These are phyloP conservation scores for Drosophila parvula DNA, from an alignment of 1,140 invertebrate species.

Conservation along the genomic window DNA sequence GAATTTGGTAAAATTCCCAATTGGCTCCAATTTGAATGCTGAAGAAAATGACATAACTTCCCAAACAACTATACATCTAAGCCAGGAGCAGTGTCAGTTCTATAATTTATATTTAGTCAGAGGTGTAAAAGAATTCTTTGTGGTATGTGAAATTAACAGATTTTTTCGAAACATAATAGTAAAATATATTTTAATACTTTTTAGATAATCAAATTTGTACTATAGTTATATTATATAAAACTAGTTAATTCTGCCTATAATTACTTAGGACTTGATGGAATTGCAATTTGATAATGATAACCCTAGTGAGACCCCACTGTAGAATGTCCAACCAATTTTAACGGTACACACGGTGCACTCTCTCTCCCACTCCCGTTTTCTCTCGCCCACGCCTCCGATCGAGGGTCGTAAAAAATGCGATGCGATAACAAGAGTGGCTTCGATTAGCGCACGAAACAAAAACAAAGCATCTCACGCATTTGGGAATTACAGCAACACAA, in stretches of 20 bases:
- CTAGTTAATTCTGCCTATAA: no score
- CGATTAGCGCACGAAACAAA: slow-evolving; percentile 61
- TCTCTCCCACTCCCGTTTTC: slow-evolving; percentile 6
- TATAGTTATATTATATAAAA: no score
- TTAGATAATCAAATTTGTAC: no score
- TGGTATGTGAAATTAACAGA: no score
- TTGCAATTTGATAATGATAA: neutral
- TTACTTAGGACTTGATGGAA: neutral
- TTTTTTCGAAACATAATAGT: no score
- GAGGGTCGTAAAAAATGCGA: slow-evolving; percentile 43
- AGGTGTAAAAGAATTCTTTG: no score
- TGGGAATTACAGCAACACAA: slow-evolving; percentile 31
- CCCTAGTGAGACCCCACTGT: neutral
- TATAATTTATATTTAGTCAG: no score
- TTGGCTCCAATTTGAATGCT: no score
- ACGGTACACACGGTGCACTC: slow-evolving; percentile 1
- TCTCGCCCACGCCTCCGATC: slow-evolving; percentile 47
- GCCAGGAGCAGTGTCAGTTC: no score
- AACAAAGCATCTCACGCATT: slow-evolving; percentile 43
- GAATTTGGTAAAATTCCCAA: neutral
- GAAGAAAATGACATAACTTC: no score
- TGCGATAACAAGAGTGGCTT: slow-evolving; percentile 71
- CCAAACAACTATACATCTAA: no score
- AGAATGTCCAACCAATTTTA: slow-evolving; percentile 2
- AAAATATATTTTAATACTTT: no score